Evolutionary conservation across 1,140 invertebrate genomes (phyloP).

Genomic region (Hyles euphorbiae): DNA sequence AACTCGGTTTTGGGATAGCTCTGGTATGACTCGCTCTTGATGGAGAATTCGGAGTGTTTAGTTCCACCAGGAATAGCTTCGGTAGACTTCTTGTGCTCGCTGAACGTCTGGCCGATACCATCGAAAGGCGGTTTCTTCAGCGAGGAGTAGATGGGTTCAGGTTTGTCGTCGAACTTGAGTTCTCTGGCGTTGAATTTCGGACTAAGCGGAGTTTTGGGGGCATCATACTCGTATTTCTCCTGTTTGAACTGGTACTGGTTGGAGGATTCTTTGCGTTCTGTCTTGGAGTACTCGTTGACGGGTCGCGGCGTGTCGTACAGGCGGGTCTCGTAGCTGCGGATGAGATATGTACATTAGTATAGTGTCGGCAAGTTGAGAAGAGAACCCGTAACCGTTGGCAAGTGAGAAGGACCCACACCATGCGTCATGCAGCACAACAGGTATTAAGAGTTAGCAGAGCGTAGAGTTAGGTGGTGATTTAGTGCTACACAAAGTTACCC

Average conservation of each 20-base stretch:
- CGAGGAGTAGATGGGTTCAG: slow-evolving; percentile 57
- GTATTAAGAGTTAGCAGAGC: no score
- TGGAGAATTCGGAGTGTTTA: slow-evolving; percentile 54
- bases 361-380: no score
- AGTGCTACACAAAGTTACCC: no score
- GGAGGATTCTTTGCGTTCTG: slow-evolving; percentile 37
- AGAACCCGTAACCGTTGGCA: no score
- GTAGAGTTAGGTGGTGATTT: no score
- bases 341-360: no score
- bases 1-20: slow-evolving; percentile 56
- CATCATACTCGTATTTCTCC: slow-evolving; percentile 57
- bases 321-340: slow-evolving; percentile 69
- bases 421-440: no score
- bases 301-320: slow-evolving; percentile 70
- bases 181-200: slow-evolving; percentile 73
- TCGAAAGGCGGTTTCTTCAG: slow-evolving; percentile 56
- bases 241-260: slow-evolving; percentile 37
- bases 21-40: slow-evolving; percentile 64
- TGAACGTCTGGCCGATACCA: slow-evolving; percentile 57
- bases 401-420: no score
- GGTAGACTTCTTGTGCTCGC: slow-evolving; percentile 58
- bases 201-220: slow-evolving; percentile 57
- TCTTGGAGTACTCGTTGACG: slow-evolving; percentile 44
- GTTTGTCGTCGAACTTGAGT: slow-evolving; percentile 64
- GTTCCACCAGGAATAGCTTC: slow-evolving; percentile 61